phyloP scores from a whole-genome alignment of 2,888 invertebrate species.

The Habroteleia sp. region DNA sequence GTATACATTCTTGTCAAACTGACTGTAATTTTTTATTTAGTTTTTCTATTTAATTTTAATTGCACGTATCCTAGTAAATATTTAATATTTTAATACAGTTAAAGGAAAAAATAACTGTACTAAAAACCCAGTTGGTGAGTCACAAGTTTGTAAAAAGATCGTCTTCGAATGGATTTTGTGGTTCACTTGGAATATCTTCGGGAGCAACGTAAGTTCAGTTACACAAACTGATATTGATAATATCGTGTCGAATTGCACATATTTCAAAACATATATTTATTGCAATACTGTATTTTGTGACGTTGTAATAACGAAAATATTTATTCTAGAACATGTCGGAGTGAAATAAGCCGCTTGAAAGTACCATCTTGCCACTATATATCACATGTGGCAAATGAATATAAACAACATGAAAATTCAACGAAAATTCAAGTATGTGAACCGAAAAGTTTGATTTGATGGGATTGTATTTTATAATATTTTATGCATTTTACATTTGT shows the following conservation, averaged over 20 bases:
- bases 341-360: conserved; percentile 74
- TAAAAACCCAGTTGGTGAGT: conserved; percentile 76
- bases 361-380: conserved; percentile 69
- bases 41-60: too few species aligned
- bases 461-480: too few species aligned
- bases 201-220: conserved; percentile 70
- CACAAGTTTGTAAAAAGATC: conserved; percentile 72
- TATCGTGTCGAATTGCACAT: neutral
- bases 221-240: conserved; percentile 15
- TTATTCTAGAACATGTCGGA: conserved; percentile 75
- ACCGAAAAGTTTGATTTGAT: neutral
- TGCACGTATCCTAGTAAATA: too few species aligned
- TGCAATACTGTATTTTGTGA: conserved; percentile 16
- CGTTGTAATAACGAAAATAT: conserved; percentile 18
- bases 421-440: conserved; percentile 72
- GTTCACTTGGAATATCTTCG: conserved; percentile 70
- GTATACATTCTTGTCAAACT: too few species aligned
- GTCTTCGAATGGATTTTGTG: conserved; percentile 70
- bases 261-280: conserved; percentile 26
- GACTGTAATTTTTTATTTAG: too few species aligned
- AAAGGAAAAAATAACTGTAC: conserved; percentile 74
- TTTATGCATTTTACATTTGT: too few species aligned
- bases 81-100: conserved; percentile 69
- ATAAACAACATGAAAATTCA: conserved; percentile 66
- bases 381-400: conserved; percentile 65